These are phyloP conservation scores for Kryphioiulus occultus DNA, from an alignment of 2,888 invertebrate species.

Conservation along the genomic window DNA sequence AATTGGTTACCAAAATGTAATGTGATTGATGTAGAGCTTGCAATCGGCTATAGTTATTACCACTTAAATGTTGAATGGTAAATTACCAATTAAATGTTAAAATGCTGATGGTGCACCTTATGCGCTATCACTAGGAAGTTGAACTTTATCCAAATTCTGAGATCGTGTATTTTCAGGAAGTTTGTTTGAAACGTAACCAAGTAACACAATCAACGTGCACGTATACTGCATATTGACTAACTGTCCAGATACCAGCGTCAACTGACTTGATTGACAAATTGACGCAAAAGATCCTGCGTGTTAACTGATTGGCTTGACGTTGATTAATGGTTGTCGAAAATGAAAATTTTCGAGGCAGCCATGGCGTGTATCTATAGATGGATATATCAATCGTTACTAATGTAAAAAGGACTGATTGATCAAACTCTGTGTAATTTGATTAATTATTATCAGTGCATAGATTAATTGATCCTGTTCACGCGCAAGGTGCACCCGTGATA, in stretches of 20 bases:
- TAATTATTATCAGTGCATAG: too few relatives aligned
- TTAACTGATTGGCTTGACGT: background rate
- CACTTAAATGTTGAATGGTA: too few relatives aligned
- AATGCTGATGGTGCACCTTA: background rate
- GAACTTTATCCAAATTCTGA: background rate
- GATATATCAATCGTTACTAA: background rate
- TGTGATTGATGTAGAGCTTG: too few relatives aligned
- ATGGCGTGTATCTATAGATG: background rate
- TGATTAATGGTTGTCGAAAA: background rate
- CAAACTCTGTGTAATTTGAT: too few relatives aligned
- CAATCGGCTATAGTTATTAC: too few relatives aligned
- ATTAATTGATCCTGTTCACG: too few relatives aligned
- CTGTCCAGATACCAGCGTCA: background rate
- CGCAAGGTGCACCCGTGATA: too few relatives aligned
- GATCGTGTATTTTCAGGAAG: background rate
- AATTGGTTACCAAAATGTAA: too few relatives aligned
- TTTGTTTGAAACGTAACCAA: background rate
- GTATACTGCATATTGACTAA: conserved; percentile 14
- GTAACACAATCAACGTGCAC: background rate
- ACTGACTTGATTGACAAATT: background rate
- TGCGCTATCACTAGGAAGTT: background rate
- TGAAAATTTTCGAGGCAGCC: background rate
- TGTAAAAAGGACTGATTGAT: too few relatives aligned
- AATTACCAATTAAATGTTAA: background rate
- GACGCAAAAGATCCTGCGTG: background rate